Evolutionary conservation across 2,888 invertebrate species (phyloP), one percentile per base, ranked within the genome.

Genomic region (Steinernema scapterisci): DNA sequence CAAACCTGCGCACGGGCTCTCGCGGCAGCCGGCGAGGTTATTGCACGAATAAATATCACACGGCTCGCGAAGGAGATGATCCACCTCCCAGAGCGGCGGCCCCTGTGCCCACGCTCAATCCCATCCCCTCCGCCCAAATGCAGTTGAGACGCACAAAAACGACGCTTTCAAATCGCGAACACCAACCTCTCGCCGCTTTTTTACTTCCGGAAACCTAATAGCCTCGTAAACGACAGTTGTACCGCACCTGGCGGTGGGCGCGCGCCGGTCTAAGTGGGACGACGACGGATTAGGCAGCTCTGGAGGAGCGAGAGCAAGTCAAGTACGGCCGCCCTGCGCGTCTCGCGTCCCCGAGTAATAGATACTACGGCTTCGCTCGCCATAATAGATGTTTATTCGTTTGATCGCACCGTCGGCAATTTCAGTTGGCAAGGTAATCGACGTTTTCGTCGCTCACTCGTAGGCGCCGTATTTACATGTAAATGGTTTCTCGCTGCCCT

Each of bases 21-120:
- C 38, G 38, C 38, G 38, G 63, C 31, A 38, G 63, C 31, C 63
- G 21, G 27, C 63, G 27, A 16, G 63, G 16, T 31, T 63, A 63
- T 31, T 63, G 63, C 63, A 63, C 11, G 19, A 63, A 63, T 63
- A 63, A 63, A 63, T 63, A 63, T 63, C 27, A 63, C 63, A 31
- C 31, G 63, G 3, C 38, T 38, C 38, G 38, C 38, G 31, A 63
- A 63, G 38, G 63, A 63, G 31, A 63, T 63, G 38, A 27, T 63
- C 63, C 48, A 48, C 48, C 19, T n/a, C 13, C 48, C 31, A n/a
- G n/a, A n/a, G 23, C 27, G 5, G 31, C 63, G 27, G 63, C 27
- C 63, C 63, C 21, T 54, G 31, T 31, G 27, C 16, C 63, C 54
- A 21, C 13, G 6, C 19, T 48, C 48, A 2, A 5, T 2, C 27